These are phyloP conservation scores for Pseudorectes ferrugineus DNA, from an alignment of 2,113 vertebrate genomes.

Conservation along the genomic window DNA sequence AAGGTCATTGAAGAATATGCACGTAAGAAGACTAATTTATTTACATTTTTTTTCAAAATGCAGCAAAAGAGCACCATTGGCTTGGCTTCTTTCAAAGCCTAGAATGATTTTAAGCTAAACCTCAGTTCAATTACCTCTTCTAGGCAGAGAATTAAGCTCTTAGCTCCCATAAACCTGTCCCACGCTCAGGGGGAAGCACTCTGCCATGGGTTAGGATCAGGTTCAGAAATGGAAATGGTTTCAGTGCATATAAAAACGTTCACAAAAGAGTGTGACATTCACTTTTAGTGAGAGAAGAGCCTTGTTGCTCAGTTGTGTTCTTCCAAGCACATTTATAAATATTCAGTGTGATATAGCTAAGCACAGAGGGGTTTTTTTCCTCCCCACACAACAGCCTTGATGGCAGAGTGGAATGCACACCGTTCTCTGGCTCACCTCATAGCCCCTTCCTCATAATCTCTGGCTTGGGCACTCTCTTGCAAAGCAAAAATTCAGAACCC, in stretches of 20 bases:
- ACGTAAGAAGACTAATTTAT: not conserved
- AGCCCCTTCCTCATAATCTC: not conserved
- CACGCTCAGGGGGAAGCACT: not conserved
- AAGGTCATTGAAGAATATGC: not conserved
- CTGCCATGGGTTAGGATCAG: fast-evolving
- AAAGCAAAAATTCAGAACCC: not conserved
- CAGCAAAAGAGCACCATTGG: not conserved
- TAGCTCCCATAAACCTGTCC: not conserved
- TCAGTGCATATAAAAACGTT: not conserved
- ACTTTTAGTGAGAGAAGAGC: not conserved
- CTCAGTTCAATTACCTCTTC: not conserved
- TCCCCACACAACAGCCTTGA: not conserved
- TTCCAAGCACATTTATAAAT: not conserved
- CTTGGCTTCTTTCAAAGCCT: not conserved
- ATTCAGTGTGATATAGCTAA: not conserved
- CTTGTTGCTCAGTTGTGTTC: not conserved
- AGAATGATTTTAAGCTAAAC: not conserved
- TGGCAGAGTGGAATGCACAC: not conserved
- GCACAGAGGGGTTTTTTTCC: not conserved
- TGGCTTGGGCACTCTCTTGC: not conserved
- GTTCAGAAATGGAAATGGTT: not conserved
- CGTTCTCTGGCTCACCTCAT: not conserved
- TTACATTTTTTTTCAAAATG: not conserved
- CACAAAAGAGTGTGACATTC: not conserved
- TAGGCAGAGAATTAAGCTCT: not conserved